Conservation (phyloP, 2,797 vertebrate genomes). For the Eupleurogrammus muticus region DNA sequence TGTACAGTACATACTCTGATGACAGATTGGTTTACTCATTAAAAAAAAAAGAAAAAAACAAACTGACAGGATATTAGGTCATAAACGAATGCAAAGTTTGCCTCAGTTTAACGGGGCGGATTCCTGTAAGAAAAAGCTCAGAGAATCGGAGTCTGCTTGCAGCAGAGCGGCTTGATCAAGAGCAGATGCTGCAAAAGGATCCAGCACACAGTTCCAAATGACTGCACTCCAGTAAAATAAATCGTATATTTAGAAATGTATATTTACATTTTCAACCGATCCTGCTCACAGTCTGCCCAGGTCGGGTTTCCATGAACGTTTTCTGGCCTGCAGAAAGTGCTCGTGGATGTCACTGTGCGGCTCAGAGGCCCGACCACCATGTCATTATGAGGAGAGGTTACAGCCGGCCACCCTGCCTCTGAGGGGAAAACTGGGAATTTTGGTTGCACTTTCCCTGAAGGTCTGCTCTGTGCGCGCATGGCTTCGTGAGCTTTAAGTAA, state of each 20-base stretch:
- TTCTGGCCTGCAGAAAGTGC: neutral
- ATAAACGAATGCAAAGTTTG: constrained; percentile 7
- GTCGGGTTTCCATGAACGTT: neutral
- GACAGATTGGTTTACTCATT: constrained; percentile 8
- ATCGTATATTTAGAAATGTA: constrained; percentile 17
- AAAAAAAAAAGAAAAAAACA: neutral
- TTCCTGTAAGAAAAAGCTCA: constrained; percentile 10
- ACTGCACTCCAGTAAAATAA: constrained; percentile 19
- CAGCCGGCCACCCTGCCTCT: neutral
- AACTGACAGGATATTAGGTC: neutral
- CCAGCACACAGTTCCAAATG: constrained; percentile 1
- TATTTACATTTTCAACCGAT: constrained; percentile 28
- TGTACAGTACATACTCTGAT: neutral
- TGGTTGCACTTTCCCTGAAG: too few relatives aligned
- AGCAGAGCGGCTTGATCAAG: constrained; percentile 28
- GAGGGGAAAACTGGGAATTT: too few relatives aligned
- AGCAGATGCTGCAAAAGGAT: constrained; percentile 35
- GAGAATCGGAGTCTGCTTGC: constrained; percentile 17
- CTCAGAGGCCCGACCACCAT: neutral
- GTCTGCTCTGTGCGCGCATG: too few relatives aligned
- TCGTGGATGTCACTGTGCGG: neutral
- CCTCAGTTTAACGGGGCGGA: constrained; percentile 14
- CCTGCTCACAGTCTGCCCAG: neutral
- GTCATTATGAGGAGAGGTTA: neutral
- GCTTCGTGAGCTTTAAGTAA: too few relatives aligned